These are phyloP conservation scores for Sclerodermus sp. DNA, from an alignment of 2,888 invertebrate genomes.

Conservation along the genomic window DNA sequence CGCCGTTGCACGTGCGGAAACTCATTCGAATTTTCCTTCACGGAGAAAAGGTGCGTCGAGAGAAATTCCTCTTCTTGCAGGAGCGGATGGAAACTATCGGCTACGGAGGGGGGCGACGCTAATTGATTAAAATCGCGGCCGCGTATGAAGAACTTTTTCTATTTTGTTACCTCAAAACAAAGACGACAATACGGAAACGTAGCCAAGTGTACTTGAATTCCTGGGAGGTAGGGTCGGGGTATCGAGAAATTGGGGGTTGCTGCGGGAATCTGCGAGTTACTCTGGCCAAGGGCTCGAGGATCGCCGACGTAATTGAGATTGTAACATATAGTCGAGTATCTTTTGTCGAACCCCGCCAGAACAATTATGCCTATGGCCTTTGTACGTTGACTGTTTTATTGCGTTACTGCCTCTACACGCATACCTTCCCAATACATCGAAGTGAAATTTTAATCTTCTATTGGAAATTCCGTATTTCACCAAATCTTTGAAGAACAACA, in stretches of 20 bases:
- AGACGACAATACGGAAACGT: slow-evolving; percentile 47
- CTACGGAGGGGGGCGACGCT: slow-evolving; percentile 29
- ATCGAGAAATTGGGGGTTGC: slow-evolving; percentile 11
- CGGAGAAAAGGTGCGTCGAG: slow-evolving; percentile 11
- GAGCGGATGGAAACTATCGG: slow-evolving; percentile 11
- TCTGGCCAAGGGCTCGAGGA: slow-evolving; percentile 14
- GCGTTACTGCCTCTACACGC: too few species aligned
- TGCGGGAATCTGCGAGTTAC: slow-evolving; percentile 3
- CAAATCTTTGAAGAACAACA: too few species aligned
- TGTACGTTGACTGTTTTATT: too few species aligned
- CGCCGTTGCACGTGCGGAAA: slow-evolving; percentile 45
- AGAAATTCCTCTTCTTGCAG: too few species aligned
- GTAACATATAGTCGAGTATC: slow-evolving; percentile 38
- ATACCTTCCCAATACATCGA: too few species aligned
- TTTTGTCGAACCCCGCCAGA: slow-evolving; percentile 22
- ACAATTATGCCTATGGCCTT: too few species aligned
- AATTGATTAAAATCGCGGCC: slow-evolving; percentile 53
- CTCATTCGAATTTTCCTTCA: slow-evolving; percentile 40
- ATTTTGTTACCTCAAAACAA: slow-evolving; percentile 58
- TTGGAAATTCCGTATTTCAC: too few species aligned
- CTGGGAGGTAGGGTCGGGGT: slow-evolving; percentile 4
- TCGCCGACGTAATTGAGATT: slow-evolving; percentile 36
- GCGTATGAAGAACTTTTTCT: slow-evolving; percentile 53
- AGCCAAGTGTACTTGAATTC: slow-evolving; percentile 24
- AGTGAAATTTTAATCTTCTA: too few species aligned